A percentile compares a stretch with the other conserved stretches of the same genome.
Evolutionary conservation across 30 jellyfish, hydroid and myxozoan genomes (phyloP).

Genomic region (Chrysaora quinquecirrha): DNA sequence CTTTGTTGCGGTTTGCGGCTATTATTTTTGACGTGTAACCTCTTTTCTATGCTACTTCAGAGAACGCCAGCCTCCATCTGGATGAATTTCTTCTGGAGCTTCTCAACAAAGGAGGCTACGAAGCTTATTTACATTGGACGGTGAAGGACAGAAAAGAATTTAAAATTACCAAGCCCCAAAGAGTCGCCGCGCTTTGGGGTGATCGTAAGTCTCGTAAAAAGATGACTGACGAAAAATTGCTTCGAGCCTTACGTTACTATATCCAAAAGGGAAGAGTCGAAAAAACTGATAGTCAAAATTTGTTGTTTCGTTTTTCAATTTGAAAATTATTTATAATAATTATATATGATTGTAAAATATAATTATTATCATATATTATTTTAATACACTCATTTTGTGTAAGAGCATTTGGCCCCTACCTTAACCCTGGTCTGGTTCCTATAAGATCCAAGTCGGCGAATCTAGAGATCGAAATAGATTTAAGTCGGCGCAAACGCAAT

Average conservation of each 20-base stretch:
- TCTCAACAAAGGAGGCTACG: constrained; percentile 54
- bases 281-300: constrained; percentile 32
- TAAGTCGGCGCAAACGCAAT: too few relatives aligned
- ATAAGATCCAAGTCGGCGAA: too few relatives aligned
- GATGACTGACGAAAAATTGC: constrained; percentile 47
- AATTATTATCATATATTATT: too few relatives aligned
- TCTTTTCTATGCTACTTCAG: not conserved
- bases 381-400: too few relatives aligned
- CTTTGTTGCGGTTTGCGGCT: too few relatives aligned
- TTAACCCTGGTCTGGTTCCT: too few relatives aligned
- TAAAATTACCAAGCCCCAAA: constrained; percentile 60
- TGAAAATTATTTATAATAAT: too few relatives aligned
- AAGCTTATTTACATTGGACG: constrained; percentile 65
- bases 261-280: constrained; percentile 55
- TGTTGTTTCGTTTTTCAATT: constrained; percentile 52
- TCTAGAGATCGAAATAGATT: too few relatives aligned
- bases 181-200: constrained; percentile 75
- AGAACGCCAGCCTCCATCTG: constrained; percentile 34
- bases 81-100: constrained; percentile 58
- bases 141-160: constrained; percentile 58
- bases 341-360: too few relatives aligned
- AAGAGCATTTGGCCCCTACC: too few relatives aligned
- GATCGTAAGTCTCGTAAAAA: constrained; percentile 59
- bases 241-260: constrained; percentile 45
- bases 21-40: too few relatives aligned